Percentiles rank a stretch among this genome's conserved stretches.
These are phyloP conservation scores for Hypselothyrea guttata DNA, from an alignment of 2,888 invertebrate genomes.

Conservation along the genomic window DNA sequence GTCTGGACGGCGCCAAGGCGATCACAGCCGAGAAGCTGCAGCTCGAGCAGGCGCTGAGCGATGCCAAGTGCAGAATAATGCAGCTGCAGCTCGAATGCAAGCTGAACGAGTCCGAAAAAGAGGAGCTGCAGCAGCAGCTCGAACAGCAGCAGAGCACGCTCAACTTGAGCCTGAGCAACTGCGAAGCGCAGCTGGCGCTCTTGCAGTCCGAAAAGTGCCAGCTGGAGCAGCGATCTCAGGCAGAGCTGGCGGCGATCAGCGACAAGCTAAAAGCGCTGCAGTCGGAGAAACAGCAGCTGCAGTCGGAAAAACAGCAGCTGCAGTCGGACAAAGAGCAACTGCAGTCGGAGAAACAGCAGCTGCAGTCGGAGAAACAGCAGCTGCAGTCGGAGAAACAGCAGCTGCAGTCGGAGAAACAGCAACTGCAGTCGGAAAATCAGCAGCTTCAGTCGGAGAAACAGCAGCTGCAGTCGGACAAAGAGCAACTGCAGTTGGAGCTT, in stretches of 20 bases:
- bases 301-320: constrained; percentile 22
- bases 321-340: constrained; percentile 13
- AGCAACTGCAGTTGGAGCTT: too few species aligned
- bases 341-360: background rate
- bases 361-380: too few species aligned
- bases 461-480: constrained; percentile 12
- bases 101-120: too few species aligned
- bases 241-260: background rate
- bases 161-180: too few species aligned
- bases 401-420: constrained; percentile 15
- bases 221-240: constrained; percentile 21
- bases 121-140: background rate
- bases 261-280: constrained; percentile 18
- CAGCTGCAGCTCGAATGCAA: background rate
- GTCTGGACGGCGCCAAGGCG: too few species aligned
- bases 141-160: too few species aligned
- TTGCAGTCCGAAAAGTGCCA: constrained; percentile 18
- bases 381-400: constrained; percentile 22
- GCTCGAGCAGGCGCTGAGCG: background rate
- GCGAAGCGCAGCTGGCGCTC: constrained; percentile 23
- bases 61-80: too few species aligned
- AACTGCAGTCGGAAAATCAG: constrained; percentile 23
- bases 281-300: constrained; percentile 18
- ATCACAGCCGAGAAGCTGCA: too few species aligned
- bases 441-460: constrained; percentile 12